A percentile compares a stretch with the other conserved stretches of the same genome.
These are phyloP conservation scores for Mastigias papua DNA, from an alignment of 30 jellyfish, hydroid and myxozoan genomes.

Conservation along the genomic window DNA sequence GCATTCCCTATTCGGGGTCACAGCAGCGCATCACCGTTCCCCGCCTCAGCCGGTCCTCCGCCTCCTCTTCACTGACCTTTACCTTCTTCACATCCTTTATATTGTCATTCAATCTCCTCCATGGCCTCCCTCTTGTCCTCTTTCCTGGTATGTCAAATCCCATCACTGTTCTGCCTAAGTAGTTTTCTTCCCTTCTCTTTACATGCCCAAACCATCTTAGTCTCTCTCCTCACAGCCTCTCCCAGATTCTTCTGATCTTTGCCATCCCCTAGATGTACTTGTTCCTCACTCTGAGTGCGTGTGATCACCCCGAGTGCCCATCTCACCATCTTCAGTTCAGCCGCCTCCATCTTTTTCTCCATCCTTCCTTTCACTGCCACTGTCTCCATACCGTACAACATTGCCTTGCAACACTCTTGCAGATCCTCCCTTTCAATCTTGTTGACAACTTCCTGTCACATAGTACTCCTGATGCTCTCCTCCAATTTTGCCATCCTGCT, in stretches of 20 bases:
- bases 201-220: constrained; percentile 40
- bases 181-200: constrained; percentile 15
- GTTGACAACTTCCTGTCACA: constrained; percentile 20
- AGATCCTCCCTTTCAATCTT: constrained; percentile 13
- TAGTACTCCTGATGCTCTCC: constrained; percentile 18
- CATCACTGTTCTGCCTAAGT: constrained; percentile 30
- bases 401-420: constrained; percentile 29
- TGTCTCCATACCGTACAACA: constrained; percentile 45
- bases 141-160: constrained; percentile 17
- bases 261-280: background rate
- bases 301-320: constrained; percentile 25
- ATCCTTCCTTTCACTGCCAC: constrained; percentile 19
- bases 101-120: background rate
- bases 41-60: constrained; percentile 1
- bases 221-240: background rate
- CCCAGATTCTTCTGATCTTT: background rate
- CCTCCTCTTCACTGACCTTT: background rate
- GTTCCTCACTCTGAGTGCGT: background rate
- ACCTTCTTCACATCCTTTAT: background rate
- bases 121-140: constrained; percentile 7
- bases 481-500: constrained; percentile 28
- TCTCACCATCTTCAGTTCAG: constrained; percentile 42
- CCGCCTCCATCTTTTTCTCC: constrained; percentile 18
- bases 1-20: constrained; percentile 13
- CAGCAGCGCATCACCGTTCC: background rate